These are phyloP conservation scores for Antrozous pallidus DNA, from an alignment of 2,797 vertebrate genomes.

Conservation along the genomic window DNA sequence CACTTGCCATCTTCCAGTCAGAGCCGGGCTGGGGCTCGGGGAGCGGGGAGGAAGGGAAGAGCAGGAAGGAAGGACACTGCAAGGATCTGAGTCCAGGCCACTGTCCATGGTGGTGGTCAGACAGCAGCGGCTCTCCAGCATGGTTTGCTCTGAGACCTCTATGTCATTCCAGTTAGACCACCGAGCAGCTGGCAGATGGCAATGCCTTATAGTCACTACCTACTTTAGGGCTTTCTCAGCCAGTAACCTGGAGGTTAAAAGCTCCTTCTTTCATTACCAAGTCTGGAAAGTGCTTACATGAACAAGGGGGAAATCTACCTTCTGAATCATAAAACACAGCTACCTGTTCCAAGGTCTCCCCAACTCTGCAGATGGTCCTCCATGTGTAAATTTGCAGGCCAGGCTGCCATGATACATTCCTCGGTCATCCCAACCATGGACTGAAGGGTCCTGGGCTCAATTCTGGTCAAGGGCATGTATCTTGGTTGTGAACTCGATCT, in stretches of 20 bases:
- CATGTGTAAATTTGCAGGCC: not conserved
- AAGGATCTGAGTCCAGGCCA: not conserved
- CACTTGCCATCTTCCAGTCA: not conserved
- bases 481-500: no score
- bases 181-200: not conserved
- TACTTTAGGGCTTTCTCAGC: not conserved
- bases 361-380: not conserved
- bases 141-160: not conserved
- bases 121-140: not conserved
- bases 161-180: not conserved
- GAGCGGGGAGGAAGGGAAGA: not conserved
- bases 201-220: not conserved
- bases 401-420: not conserved
- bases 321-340: not conserved
- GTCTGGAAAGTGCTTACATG: not conserved
- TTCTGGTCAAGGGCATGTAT: no score
- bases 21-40: not conserved
- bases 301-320: not conserved
- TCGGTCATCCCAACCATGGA: not conserved
- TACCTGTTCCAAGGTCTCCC: not conserved
- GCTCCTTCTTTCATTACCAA: not conserved
- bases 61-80: not conserved
- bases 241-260: conserved; percentile 1
- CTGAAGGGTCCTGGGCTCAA: no score
- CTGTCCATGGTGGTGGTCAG: not conserved